Evolutionary conservation across 2,113 vertebrate species (phyloP).

Genomic region (Myotis brandtii): DNA sequence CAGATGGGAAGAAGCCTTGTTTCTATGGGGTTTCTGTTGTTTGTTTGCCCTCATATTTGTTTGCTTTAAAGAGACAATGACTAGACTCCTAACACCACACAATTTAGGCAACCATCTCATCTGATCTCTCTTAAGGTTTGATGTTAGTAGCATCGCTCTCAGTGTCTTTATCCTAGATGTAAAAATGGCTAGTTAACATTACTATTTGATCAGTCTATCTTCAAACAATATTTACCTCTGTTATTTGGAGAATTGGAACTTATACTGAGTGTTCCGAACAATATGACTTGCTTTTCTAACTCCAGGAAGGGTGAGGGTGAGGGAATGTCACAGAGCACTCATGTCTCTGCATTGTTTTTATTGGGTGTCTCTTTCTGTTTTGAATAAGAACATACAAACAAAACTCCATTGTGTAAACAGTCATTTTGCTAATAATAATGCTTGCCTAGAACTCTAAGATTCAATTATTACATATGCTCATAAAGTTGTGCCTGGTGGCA

Average conservation of each 20-base stretch:
- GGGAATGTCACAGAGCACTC: neutral
- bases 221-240: neutral
- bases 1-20: neutral
- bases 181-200: neutral
- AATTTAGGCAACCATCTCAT: neutral
- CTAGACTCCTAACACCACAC: neutral
- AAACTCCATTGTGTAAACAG: neutral
- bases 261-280: neutral
- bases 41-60: neutral
- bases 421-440: neutral
- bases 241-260: neutral
- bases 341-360: neutral
- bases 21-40: neutral
- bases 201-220: neutral
- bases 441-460: neutral
- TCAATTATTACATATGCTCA: neutral
- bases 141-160: neutral
- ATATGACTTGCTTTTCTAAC: neutral
- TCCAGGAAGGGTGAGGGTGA: neutral
- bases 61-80: neutral
- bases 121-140: neutral
- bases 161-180: neutral
- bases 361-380: neutral
- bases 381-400: neutral
- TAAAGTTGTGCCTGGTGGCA: neutral